Percentiles rank a stretch among this genome's conserved stretches.
Conservation (phyloP, 92 coral and sea anemone genomes). For the Umimayanthus chanpuru region DNA sequence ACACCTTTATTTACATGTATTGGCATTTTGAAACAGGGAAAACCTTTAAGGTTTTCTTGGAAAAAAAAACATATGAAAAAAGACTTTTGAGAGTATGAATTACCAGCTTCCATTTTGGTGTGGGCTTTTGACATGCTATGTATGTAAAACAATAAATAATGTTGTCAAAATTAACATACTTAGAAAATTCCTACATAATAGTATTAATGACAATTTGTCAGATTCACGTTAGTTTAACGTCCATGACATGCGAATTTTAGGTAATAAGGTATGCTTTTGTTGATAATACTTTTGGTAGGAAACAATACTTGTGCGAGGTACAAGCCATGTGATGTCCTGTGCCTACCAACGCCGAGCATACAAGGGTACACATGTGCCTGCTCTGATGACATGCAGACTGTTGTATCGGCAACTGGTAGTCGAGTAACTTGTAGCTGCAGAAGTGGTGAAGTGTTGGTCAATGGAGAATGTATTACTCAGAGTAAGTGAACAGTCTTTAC, state of each 20-base stretch:
- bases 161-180: too few species aligned
- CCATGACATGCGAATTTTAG: not conserved
- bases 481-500: constrained; percentile 56
- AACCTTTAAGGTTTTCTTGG: too few species aligned
- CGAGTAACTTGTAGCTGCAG: constrained; percentile 67
- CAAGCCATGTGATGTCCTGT: constrained; percentile 66
- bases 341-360: constrained; percentile 70
- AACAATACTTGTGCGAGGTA: constrained; percentile 66
- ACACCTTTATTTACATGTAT: too few species aligned
- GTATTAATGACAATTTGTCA: too few species aligned
- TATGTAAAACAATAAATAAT: too few species aligned
- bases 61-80: too few species aligned
- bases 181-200: too few species aligned
- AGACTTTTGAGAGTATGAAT: too few species aligned
- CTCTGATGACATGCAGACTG: constrained; percentile 84
- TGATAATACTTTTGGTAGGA: constrained; percentile 45
- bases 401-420: constrained; percentile 53
- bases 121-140: too few species aligned
- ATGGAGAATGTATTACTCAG: constrained; percentile 75
- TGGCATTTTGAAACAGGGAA: too few species aligned
- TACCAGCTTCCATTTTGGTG: too few species aligned
- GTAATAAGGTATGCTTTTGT: not conserved
- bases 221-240: too few species aligned
- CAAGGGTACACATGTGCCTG: constrained; percentile 76
- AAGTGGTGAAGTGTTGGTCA: constrained; percentile 67